Conservation (phyloP, 2,113 vertebrate genomes). For the Rhodinocichla rosea region DNA sequence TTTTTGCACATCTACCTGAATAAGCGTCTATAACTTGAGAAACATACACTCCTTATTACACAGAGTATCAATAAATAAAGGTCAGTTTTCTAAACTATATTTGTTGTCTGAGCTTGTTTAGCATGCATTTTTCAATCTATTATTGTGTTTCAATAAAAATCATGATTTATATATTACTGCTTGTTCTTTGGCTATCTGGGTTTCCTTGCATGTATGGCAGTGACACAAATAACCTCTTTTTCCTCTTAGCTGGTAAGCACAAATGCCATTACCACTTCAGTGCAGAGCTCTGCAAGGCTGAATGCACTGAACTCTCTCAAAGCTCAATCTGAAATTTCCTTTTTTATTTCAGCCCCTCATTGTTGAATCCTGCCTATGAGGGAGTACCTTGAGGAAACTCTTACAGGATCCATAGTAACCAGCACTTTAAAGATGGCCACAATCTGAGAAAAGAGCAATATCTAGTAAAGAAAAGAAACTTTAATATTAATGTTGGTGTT, state of each 20-base stretch:
- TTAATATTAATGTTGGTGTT: background rate
- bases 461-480: background rate
- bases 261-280: background rate
- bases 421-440: background rate
- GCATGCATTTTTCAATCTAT: background rate
- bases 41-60: background rate
- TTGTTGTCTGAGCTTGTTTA: background rate
- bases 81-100: background rate
- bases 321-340: background rate
- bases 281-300: background rate
- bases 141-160: background rate
- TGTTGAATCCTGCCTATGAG: background rate
- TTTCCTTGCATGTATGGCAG: background rate
- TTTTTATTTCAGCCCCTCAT: background rate
- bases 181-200: background rate
- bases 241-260: background rate
- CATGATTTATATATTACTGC: background rate
- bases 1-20: background rate
- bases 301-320: background rate
- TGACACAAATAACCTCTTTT: background rate
- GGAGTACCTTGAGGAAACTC: background rate
- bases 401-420: background rate
- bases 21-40: background rate
- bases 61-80: background rate
- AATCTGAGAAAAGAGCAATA: background rate